Percentiles rank a stretch among this genome's conserved stretches.
Conservation (phyloP, 2,888 invertebrate genomes). For the Nephrotoma flavescens region DNA sequence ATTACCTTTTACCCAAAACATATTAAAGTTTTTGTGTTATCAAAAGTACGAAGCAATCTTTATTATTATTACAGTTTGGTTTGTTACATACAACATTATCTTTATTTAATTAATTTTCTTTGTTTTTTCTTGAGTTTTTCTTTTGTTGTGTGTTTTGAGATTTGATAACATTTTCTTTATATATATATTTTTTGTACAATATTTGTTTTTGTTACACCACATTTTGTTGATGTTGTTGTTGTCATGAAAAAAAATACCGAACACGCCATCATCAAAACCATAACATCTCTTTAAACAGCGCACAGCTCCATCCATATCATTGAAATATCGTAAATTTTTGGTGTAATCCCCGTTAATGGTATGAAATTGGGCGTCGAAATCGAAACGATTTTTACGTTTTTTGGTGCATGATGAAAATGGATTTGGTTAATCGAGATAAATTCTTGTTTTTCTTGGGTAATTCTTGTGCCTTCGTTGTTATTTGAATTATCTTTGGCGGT, state of each 20-base stretch:
- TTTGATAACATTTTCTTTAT: neutral
- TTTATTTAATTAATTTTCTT: neutral
- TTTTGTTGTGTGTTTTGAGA: neutral
- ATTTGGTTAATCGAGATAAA: neutral
- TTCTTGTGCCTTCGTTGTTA: neutral
- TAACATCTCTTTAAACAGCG: neutral
- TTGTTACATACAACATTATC: neutral
- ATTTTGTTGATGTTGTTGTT: neutral
- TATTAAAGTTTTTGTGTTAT: neutral
- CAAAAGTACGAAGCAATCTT: neutral
- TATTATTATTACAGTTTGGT: neutral
- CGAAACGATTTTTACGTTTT: neutral
- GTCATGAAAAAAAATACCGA: neutral
- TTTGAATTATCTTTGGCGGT: neutral
- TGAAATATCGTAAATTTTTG: neutral
- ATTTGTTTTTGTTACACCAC: neutral
- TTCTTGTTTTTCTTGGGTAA: neutral
- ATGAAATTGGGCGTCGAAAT: neutral
- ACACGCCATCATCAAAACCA: neutral
- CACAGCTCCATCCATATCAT: neutral
- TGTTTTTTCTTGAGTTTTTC: neutral
- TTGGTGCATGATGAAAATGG: neutral
- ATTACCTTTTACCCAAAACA: neutral
- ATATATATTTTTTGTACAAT: neutral
- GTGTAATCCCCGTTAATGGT: neutral